These are phyloP conservation scores for Matsumurasca onukii DNA, from an alignment of 1,140 invertebrate genomes.

Conservation along the genomic window DNA sequence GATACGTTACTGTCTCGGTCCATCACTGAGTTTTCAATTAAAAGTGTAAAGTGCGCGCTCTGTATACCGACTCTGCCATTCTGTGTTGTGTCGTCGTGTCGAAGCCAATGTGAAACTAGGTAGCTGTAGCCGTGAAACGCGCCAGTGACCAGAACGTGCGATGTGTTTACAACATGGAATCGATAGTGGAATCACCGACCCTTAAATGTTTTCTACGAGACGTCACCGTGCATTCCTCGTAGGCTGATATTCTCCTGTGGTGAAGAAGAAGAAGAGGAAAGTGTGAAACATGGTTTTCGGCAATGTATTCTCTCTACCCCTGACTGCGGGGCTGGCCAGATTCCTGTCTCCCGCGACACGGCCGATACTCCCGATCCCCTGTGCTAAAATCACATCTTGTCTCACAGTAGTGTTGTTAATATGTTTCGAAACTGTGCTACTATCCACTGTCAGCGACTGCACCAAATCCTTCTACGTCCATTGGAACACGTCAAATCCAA, in stretches of 20 bases:
- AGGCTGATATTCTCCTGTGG: no score
- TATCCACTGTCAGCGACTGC: slow-evolving; percentile 71
- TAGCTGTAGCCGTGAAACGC: not conserved
- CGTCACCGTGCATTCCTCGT: no score
- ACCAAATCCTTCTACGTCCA: slow-evolving; percentile 82
- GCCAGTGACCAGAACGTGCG: not conserved
- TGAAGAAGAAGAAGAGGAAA: not conserved
- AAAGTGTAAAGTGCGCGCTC: no score
- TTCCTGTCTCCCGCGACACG: slow-evolving; percentile 30
- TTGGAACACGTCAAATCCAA: slow-evolving; percentile 83
- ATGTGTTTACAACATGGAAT: slow-evolving; percentile 33
- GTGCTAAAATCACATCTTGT: slow-evolving; percentile 56
- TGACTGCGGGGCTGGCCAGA: slow-evolving; percentile 29
- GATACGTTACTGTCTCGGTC: no score
- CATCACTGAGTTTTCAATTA: no score
- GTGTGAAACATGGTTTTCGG: slow-evolving; percentile 30
- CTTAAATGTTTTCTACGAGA: slow-evolving; percentile 27
- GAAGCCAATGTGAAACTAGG: not conserved
- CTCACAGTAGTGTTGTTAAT: slow-evolving; percentile 69
- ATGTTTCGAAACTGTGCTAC: slow-evolving; percentile 74
- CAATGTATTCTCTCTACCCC: slow-evolving; percentile 29
- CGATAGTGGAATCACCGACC: slow-evolving; percentile 29
- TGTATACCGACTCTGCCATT: no score
- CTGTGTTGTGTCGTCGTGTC: no score
- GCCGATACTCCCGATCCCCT: slow-evolving; percentile 40